Evolutionary conservation across 2,888 invertebrate genomes (phyloP).

Genomic region (Coelogynopora nodosa): DNA sequence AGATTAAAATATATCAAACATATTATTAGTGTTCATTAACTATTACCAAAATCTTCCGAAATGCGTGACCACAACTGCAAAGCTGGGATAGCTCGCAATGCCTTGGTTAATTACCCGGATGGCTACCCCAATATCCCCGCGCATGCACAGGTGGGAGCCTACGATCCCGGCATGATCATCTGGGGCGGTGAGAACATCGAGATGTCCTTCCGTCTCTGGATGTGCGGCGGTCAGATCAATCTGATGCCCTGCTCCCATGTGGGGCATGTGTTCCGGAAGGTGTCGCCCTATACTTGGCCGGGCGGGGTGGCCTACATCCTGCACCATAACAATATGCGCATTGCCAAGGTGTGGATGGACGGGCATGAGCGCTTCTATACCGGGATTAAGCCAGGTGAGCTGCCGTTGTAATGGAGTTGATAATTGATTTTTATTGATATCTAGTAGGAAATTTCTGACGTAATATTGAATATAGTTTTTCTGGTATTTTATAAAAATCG

Average conservation of each 20-base stretch:
- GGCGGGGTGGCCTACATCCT: slow-evolving; percentile 85
- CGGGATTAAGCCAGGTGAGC: slow-evolving; percentile 60
- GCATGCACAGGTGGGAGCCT: slow-evolving; percentile 67
- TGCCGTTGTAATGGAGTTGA: too few relatives aligned
- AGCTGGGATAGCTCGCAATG: too few relatives aligned
- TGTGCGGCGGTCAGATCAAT: slow-evolving; percentile 60
- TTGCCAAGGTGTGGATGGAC: slow-evolving; percentile 99
- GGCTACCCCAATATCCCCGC: too few relatives aligned
- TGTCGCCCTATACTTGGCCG: slow-evolving; percentile 94
- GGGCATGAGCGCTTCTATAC: slow-evolving; percentile 77
- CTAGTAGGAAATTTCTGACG: too few relatives aligned
- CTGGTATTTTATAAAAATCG: too few relatives aligned
- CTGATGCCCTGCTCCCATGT: slow-evolving; percentile 61
- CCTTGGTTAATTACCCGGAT: too few relatives aligned
- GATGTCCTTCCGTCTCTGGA: slow-evolving; percentile 80
- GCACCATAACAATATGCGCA: slow-evolving; percentile 88
- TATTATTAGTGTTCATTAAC: too few relatives aligned
- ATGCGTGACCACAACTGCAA: too few relatives aligned
- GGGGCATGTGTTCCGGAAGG: slow-evolving; percentile 62
- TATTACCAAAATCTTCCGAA: too few relatives aligned
- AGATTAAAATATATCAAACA: too few relatives aligned
- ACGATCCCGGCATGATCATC: slow-evolving; percentile 86
- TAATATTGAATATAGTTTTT: too few relatives aligned
- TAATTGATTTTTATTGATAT: too few relatives aligned
- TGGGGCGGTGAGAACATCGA: slow-evolving; percentile 79